phyloP scores from a whole-genome alignment of 2,797 vertebrate species.

The Pangasius sanitwongsei region DNA sequence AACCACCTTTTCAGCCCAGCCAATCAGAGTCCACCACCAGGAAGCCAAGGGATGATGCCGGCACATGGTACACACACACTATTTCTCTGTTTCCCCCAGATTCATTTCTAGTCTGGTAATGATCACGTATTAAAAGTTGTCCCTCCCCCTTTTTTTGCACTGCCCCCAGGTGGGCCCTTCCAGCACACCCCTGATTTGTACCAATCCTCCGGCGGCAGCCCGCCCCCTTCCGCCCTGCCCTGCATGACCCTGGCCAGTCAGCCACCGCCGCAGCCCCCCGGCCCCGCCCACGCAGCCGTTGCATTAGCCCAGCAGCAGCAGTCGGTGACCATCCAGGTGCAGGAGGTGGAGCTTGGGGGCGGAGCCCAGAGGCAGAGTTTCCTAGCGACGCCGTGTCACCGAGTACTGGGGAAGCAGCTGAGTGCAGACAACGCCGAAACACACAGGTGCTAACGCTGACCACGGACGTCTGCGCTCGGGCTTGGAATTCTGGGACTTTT shows the following conservation, averaged over 20 bases:
- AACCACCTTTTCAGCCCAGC: slow-evolving; percentile 96
- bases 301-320: slow-evolving; percentile 75
- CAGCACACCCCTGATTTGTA: slow-evolving; percentile 83
- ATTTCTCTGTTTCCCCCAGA: background rate
- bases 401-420: slow-evolving; percentile 95
- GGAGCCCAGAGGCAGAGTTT: slow-evolving; percentile 80
- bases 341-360: slow-evolving; percentile 83
- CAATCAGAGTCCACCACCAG: slow-evolving; percentile 90
- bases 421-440: slow-evolving; percentile 95
- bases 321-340: slow-evolving; percentile 90
- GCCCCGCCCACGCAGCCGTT: slow-evolving; percentile 63
- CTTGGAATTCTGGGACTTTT: slow-evolving; percentile 28
- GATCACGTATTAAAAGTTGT: background rate
- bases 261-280: slow-evolving; percentile 70
- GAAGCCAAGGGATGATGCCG: slow-evolving; percentile 85
- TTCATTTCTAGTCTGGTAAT: too few relatives aligned
- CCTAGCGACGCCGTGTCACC: slow-evolving; percentile 85
- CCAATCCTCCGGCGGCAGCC: slow-evolving; percentile 86
- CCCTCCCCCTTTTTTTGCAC: background rate
- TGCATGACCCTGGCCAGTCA: slow-evolving; percentile 76
- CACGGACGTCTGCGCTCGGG: background rate
- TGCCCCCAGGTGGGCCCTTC: slow-evolving; percentile 79
- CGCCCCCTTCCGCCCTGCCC: slow-evolving; percentile 82
- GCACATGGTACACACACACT: slow-evolving; percentile 78
- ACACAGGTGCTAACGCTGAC: slow-evolving; percentile 82